Percentiles rank a stretch among this genome's conserved stretches.
Conservation (phyloP, 2,113 vertebrate genomes). For the Strigops habroptila region DNA sequence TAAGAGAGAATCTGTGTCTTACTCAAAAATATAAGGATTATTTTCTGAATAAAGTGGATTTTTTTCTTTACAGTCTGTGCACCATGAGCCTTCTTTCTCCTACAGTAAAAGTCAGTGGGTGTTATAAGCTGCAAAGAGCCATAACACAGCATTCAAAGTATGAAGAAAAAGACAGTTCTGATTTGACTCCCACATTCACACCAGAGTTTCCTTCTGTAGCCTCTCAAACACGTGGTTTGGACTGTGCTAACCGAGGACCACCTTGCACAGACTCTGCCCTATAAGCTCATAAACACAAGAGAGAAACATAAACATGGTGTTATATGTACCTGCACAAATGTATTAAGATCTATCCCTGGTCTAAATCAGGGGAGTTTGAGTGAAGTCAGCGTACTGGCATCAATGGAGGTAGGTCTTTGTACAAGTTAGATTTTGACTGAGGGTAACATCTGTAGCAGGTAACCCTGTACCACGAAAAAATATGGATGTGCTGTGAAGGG, state of each 20-base stretch:
- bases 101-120: not conserved
- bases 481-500: not conserved
- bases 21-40: not conserved
- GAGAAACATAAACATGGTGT: not conserved
- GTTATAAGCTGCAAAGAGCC: not conserved
- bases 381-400: not conserved
- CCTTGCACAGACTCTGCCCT: rapidly evolving
- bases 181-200: not conserved
- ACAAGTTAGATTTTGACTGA: not conserved
- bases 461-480: not conserved
- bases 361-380: not conserved
- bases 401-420: not conserved
- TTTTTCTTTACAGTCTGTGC: not conserved
- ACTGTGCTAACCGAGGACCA: not conserved
- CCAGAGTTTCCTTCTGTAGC: not conserved
- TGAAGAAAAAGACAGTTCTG: not conserved
- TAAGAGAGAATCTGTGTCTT: not conserved
- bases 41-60: not conserved
- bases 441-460: not conserved
- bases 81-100: not conserved
- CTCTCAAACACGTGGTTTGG: not conserved
- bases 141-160: not conserved
- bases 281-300: not conserved
- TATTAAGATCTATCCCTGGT: rapidly evolving
- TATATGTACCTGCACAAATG: rapidly evolving